These are phyloP conservation scores for Bettongia penicillata DNA, from an alignment of 2,113 vertebrate genomes.

Conservation along the genomic window DNA sequence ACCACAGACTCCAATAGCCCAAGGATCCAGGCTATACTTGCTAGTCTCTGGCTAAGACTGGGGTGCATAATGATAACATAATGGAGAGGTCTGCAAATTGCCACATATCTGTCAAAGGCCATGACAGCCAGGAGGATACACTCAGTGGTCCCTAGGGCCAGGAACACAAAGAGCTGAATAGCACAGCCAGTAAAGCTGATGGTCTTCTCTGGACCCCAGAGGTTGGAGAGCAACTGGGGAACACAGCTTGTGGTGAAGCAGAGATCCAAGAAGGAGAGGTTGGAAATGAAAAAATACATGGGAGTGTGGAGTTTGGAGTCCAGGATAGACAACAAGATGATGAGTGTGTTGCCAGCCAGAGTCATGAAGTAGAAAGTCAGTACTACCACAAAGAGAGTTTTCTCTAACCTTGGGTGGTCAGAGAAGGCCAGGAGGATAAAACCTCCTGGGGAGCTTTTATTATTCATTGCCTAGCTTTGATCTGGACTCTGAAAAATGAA, in stretches of 20 bases:
- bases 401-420: conserved; percentile 55
- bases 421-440: conserved; percentile 72
- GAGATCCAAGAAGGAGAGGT: conserved; percentile 69
- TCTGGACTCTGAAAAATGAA: not conserved
- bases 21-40: conserved; percentile 56
- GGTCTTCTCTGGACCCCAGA: conserved; percentile 61
- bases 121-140: conserved; percentile 68
- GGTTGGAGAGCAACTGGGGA: conserved; percentile 61
- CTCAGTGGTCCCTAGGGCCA: conserved; percentile 55
- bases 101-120: conserved; percentile 64
- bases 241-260: conserved; percentile 69
- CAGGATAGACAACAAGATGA: conserved; percentile 34
- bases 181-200: conserved; percentile 68
- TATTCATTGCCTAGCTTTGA: conserved; percentile 14
- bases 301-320: conserved; percentile 60
- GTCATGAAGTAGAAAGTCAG: conserved; percentile 58
- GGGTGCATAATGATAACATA: conserved; percentile 64
- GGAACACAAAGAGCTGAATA: conserved; percentile 64
- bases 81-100: conserved; percentile 70
- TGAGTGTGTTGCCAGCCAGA: conserved; percentile 51
- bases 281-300: conserved; percentile 72
- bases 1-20: conserved; percentile 58
- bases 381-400: conserved; percentile 48
- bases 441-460: conserved; percentile 45
- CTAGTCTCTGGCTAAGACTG: conserved; percentile 15